These are phyloP conservation scores for Fragum fragum DNA, from an alignment of 2,888 invertebrate genomes.

Conservation along the genomic window DNA sequence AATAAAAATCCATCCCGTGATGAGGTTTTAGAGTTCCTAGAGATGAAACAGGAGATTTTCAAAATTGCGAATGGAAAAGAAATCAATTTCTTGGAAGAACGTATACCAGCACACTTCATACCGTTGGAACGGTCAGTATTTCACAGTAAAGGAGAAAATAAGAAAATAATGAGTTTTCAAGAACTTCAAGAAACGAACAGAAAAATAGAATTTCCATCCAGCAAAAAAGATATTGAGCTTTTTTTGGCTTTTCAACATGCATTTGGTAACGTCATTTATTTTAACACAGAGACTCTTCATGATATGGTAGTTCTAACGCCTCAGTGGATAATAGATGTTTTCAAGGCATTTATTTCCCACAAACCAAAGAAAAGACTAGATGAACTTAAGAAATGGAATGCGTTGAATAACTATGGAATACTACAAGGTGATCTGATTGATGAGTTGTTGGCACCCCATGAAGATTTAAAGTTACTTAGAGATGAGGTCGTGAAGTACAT, in stretches of 20 bases:
- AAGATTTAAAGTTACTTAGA: no score
- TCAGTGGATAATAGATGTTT: slow-evolving; percentile 61
- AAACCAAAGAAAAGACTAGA: background rate
- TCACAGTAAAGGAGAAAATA: background rate
- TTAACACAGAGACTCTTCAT: slow-evolving; percentile 34
- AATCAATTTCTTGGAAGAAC: background rate
- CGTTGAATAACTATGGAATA: background rate
- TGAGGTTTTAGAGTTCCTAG: background rate
- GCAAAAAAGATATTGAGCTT: background rate
- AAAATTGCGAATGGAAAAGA: background rate
- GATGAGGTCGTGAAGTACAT: background rate
- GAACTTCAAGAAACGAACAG: background rate
- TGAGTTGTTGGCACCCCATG: background rate
- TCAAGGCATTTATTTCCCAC: slow-evolving; percentile 48
- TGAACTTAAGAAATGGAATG: background rate
- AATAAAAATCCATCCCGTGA: no score
- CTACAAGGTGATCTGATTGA: background rate
- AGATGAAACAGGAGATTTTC: background rate
- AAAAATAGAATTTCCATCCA: background rate
- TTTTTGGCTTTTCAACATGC: slow-evolving; percentile 52
- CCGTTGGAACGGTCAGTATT: background rate
- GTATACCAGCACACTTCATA: background rate
- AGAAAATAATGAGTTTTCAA: background rate
- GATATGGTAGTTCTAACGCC: slow-evolving; percentile 47
- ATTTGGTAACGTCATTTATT: slow-evolving; percentile 55